phyloP scores from a whole-genome alignment of 2,113 vertebrate species.

The Chelonoidis abingdonii region DNA sequence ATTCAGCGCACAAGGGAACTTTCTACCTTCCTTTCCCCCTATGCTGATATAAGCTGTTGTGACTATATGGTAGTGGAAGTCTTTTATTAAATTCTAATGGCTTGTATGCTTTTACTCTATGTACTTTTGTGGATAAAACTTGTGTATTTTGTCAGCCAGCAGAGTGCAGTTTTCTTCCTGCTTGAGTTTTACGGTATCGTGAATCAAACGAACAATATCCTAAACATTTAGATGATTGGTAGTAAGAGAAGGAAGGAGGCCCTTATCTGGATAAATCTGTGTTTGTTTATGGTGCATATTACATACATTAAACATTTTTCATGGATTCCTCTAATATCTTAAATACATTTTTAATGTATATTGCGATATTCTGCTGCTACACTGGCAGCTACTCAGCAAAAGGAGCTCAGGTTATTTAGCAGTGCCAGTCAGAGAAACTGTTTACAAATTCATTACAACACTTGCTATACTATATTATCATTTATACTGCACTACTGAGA shows the following conservation, averaged over 20 bases:
- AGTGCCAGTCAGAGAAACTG: neutral
- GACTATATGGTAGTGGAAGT: neutral
- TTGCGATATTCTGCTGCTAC: neutral
- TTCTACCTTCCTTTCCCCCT: neutral
- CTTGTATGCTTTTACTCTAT: neutral
- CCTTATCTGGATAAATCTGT: neutral
- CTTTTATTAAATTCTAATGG: neutral
- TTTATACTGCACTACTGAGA: neutral
- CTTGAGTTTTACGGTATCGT: neutral
- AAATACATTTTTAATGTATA: neutral
- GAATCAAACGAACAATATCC: neutral
- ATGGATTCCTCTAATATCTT: neutral
- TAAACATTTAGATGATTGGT: neutral
- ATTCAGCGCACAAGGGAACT: neutral
- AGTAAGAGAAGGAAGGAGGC: neutral
- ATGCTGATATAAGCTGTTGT: neutral
- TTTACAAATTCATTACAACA: neutral
- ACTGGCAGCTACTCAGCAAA: neutral
- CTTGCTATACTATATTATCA: neutral
- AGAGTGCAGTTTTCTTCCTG: neutral
- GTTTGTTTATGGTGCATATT: neutral
- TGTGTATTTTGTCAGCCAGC: neutral
- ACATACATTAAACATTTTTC: neutral
- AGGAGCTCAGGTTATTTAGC: neutral
- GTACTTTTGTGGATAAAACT: fast-evolving